Base-by-base conservation (phyloP, 1,140 invertebrate species). In the Cotesia vestalis region DNA sequence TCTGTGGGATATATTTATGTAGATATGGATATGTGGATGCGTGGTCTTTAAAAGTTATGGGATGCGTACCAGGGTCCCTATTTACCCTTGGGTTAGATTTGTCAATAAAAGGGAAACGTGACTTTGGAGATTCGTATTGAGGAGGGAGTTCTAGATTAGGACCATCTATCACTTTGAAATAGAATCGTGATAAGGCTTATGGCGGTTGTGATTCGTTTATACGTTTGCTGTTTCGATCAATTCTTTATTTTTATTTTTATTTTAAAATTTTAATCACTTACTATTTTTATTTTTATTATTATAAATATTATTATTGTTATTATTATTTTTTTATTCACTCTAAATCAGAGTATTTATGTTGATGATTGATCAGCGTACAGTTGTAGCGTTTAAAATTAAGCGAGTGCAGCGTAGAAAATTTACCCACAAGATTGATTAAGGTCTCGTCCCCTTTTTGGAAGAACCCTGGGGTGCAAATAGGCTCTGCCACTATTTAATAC, bases 131-230 rank as follows among this genome's bases (percentile, higher is more conserved):
- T 17, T n/a, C 27, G 20, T 27, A 60, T 46, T 35, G 40, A 64
- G 51, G 17, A 62, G 71, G 69, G 66, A 66, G 55, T 40, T 61
- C 8, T 67, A 74, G 75, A 78, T 78, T 75, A 76, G 69, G 73
- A 75, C 73, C 81, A 84, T 84, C 81, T 79, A 83, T 85, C 83
- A 84, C 73, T 60, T 69, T 72, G 61, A 73, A 46, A 81, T 83
- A 78, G 77, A 81, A 83, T 83, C 75, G 69, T 73, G 79, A 81
- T 82, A 83, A 78, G 63, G 67, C 68, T 60, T 59, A 55, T 46
- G 5, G 40, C 61, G 68, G 63, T 46, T 69, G 35, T 57, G 57
- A 64, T 67, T 67, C 27, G 46, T 11, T 72, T 66, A 66, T 69
- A 70, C 71, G 34, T 52, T 71, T 71, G 57, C 27, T 52, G 57